Conservation (phyloP, 2,113 vertebrate species). For the Echinops telfairi region DNA sequence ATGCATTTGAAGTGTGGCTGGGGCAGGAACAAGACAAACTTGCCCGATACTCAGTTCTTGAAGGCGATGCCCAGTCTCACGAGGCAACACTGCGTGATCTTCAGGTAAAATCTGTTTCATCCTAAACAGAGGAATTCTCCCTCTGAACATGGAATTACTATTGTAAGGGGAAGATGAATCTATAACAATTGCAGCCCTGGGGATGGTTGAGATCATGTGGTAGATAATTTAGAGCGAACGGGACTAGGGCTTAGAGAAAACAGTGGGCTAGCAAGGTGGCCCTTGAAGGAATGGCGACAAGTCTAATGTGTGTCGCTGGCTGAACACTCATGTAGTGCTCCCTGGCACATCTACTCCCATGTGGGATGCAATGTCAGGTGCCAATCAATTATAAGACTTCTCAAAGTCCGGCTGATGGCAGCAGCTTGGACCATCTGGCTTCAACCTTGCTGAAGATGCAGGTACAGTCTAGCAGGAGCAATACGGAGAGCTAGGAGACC, state of each 20-base stretch:
- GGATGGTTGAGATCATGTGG: neutral
- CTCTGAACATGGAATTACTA: neutral
- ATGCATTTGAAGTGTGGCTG: constrained; percentile 96
- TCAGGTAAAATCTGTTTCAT: constrained; percentile 88
- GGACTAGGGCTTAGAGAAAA: neutral
- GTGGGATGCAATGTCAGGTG: too few relatives aligned
- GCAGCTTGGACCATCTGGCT: neutral
- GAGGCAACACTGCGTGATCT: constrained; percentile 91
- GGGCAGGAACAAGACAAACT: constrained; percentile 94
- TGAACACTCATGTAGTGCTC: neutral
- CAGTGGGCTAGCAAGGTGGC: neutral
- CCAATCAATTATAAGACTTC: neutral
- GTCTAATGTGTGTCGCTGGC: neutral
- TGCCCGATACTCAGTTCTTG: constrained; percentile 88
- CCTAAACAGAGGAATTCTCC: neutral
- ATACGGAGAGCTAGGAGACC: neutral
- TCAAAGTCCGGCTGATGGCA: neutral
- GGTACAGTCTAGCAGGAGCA: neutral
- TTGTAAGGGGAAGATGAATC: neutral
- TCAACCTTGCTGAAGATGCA: neutral
- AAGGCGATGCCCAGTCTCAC: constrained; percentile 90
- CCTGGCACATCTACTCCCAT: neutral
- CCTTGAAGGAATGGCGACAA: neutral
- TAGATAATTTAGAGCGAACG: neutral
- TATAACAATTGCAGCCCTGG: neutral